Evolutionary conservation across 64 coral and sea anemone species (phyloP).

Genomic region (Pocillopora damicornis): DNA sequence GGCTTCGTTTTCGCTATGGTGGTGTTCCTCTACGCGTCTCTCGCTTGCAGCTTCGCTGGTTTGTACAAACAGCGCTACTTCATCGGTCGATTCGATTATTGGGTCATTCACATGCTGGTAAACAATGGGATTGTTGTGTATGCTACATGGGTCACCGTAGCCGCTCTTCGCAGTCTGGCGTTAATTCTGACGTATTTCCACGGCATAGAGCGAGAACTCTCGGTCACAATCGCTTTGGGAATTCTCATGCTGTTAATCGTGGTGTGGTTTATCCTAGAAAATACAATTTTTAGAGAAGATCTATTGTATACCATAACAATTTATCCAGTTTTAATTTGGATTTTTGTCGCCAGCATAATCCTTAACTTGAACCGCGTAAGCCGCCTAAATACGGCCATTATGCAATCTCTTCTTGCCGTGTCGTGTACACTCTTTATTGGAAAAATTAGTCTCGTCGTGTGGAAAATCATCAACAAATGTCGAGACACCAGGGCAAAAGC

Average conservation of each 20-base stretch:
- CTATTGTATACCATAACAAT: constrained; percentile 23
- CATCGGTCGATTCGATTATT: constrained; percentile 30
- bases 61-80: constrained; percentile 20
- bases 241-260: constrained; percentile 33
- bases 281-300: constrained; percentile 15
- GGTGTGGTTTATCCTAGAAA: constrained; percentile 56
- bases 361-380: constrained; percentile 1
- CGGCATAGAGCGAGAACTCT: not conserved
- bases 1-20: not conserved
- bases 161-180: constrained; percentile 25
- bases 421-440: constrained; percentile 15
- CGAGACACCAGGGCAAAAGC: not conserved
- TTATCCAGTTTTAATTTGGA: constrained; percentile 41
- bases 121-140: constrained; percentile 43
- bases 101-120: constrained; percentile 38
- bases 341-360: constrained; percentile 10
- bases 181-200: constrained; percentile 34
- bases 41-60: constrained; percentile 33
- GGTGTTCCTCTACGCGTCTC: constrained; percentile 28
- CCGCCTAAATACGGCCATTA: not conserved
- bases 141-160: constrained; percentile 28
- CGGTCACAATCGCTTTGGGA: constrained; percentile 24
- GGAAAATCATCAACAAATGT: not conserved
- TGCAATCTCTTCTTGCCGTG: constrained; percentile 12
- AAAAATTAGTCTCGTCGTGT: not conserved